Conservation (phyloP, 2,888 invertebrate genomes). For the Lasius platythorax region DNA sequence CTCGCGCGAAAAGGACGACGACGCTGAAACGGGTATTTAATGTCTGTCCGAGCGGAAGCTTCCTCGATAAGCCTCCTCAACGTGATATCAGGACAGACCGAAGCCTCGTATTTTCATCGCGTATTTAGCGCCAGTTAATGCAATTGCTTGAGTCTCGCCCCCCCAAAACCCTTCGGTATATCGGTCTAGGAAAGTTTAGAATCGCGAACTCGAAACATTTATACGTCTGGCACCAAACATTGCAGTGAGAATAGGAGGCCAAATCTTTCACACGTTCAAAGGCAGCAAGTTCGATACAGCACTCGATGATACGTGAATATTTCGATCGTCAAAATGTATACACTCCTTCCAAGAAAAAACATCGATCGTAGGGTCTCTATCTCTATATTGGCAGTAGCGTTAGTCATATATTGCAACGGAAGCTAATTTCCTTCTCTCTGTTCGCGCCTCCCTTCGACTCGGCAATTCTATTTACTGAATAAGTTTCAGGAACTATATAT, state of each 20-base stretch:
- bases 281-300: slow-evolving; percentile 49
- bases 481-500: not conserved
- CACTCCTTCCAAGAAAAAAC: slow-evolving; percentile 52
- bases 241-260: slow-evolving; percentile 3
- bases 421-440: slow-evolving; percentile 18
- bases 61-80: slow-evolving; percentile 49
- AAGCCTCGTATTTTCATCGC: slow-evolving; percentile 19
- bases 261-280: slow-evolving; percentile 25
- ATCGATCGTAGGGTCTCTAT: slow-evolving; percentile 51
- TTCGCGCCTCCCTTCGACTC: slow-evolving; percentile 17
- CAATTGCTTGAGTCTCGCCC: not conserved
- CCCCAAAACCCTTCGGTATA: not conserved
- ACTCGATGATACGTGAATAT: slow-evolving; percentile 40
- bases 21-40: slow-evolving; percentile 54
- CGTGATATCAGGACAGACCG: slow-evolving; percentile 29
- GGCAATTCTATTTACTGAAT: not conserved
- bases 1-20: slow-evolving; percentile 58
- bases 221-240: not conserved
- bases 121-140: not conserved
- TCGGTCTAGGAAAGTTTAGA: not conserved
- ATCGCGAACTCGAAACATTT: not conserved
- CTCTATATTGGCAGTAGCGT: slow-evolving; percentile 74
- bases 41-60: slow-evolving; percentile 51
- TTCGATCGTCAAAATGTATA: slow-evolving; percentile 31
- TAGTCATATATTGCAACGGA: slow-evolving; percentile 63